Evolutionary conservation across 2,888 invertebrate genomes (phyloP), one percentile per base, ranked within the genome.

Genomic region (Carcina quercana): DNA sequence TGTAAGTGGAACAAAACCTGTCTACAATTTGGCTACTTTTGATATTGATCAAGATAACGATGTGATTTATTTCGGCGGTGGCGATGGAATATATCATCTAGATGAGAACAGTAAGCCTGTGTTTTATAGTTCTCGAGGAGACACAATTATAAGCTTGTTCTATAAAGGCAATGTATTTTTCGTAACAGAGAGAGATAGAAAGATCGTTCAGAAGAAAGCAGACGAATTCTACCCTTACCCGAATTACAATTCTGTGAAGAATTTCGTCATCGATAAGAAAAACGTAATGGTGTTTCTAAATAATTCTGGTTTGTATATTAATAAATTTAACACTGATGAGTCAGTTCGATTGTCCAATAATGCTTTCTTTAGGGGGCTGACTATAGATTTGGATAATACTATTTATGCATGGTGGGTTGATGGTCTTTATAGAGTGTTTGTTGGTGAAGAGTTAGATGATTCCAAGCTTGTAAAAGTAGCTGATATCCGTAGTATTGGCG

Each of bases 361-460:
- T 31, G 43, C 68, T 0, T 80, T 62, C 34, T 70, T 78, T 20
- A 59, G 79, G 50, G 80, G 80, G 1, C 35, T 82, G 1, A 59
- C 65, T 5, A 50, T 73, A 2, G 79, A 80, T 53, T 50, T 67
- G 15, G 61, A 75, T 15, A 73, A 65, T 0, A 47, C 39, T 0
- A 59, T 80, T 0, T 79, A 74, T 15, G 58, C 69, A 3, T 82
- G 82, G 82, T 82, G 80, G 79, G 32, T 82, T 1, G 78, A 82
- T 33, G 73, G 70, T 0, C 57, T 83, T 3, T 83, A 79, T 32
- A 71, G 60, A 47, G 54, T 83, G 2, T 54, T 25, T 17, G 30
- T 25, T 47, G 54, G 59, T 1, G 56, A 53, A 12, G 54, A 59
- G 32, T 39, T 79, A 5, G 13, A 42, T 5, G 48, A 66, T 12